These are phyloP conservation scores for Sclerodermus sp. DNA, from an alignment of 2,888 invertebrate species.

Conservation along the genomic window DNA sequence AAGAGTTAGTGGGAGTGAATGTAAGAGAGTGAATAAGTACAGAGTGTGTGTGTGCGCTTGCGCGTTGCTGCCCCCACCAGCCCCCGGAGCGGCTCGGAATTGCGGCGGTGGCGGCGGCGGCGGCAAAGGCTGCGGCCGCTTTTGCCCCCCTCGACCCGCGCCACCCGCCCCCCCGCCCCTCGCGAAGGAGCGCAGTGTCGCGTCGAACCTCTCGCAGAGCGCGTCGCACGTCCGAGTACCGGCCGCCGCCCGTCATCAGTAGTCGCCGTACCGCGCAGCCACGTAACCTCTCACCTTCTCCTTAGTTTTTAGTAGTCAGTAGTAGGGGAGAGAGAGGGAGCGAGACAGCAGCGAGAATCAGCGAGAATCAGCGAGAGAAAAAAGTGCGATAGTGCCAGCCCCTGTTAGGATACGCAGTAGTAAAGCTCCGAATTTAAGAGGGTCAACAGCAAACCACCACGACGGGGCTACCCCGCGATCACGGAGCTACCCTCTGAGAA, in stretches of 20 bases:
- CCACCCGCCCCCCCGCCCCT: slow-evolving; percentile 45
- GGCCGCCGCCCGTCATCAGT: slow-evolving; percentile 57
- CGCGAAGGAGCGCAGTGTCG: slow-evolving; percentile 54
- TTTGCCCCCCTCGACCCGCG: slow-evolving; percentile 22
- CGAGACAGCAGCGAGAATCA: slow-evolving; percentile 18
- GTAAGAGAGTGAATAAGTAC: slow-evolving; percentile 5
- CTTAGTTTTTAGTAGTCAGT: slow-evolving; percentile 57
- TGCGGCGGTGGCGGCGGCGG: slow-evolving; percentile 45
- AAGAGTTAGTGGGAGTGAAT: too few species aligned
- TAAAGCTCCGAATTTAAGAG: too few species aligned
- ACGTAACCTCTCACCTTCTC: slow-evolving; percentile 54
- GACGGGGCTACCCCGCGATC: too few species aligned
- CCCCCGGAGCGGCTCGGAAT: slow-evolving; percentile 47
- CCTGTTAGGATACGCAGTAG: too few species aligned
- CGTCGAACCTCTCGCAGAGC: slow-evolving; percentile 58
- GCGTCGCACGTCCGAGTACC: slow-evolving; percentile 57
- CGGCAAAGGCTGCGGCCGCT: slow-evolving; percentile 57
- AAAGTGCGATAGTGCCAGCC: slow-evolving; percentile 5
- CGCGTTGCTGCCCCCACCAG: too few species aligned
- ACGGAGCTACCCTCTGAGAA: too few species aligned
- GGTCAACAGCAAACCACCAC: too few species aligned
- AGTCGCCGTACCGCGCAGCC: slow-evolving; percentile 55
- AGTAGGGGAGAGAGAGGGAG: slow-evolving; percentile 43
- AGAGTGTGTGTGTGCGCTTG: too few species aligned
- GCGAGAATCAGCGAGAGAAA: not conserved